A percentile compares a stretch with the other conserved stretches of the same genome.
Conservation (phyloP, 2,113 vertebrate species). For the Passer domesticus region DNA sequence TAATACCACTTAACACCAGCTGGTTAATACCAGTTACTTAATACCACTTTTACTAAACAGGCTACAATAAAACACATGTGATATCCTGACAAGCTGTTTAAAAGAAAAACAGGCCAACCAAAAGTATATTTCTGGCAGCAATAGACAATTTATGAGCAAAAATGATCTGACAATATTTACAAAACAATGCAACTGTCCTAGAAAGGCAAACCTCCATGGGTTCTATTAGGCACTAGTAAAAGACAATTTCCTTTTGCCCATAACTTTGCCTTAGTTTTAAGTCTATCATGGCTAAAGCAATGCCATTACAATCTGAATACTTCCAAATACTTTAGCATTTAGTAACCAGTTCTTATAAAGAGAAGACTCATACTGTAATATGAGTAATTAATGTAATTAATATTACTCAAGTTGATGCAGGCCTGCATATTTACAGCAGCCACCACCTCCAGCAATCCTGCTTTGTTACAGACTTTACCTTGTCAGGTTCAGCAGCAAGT, state of each 20-base stretch:
- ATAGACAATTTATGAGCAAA: not conserved
- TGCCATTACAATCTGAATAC: not conserved
- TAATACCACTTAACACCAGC: not conserved
- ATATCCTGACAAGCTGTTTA: not conserved
- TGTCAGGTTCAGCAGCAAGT: slow-evolving; percentile 91
- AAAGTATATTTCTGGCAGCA: not conserved
- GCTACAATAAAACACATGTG: not conserved
- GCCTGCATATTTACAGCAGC: not conserved
- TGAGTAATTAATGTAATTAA: not conserved
- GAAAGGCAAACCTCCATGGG: not conserved
- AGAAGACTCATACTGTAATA: not conserved
- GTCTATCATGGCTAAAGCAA: not conserved
- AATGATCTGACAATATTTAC: not conserved
- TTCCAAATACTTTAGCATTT: not conserved
- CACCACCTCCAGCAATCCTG: not conserved
- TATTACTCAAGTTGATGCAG: not conserved
- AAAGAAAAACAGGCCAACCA: not conserved
- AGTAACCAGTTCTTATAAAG: not conserved
- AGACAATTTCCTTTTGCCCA: not conserved
- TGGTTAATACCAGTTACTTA: not conserved
- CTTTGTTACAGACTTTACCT: slow-evolving; percentile 77
- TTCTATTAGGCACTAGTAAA: not conserved
- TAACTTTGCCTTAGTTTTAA: not conserved
- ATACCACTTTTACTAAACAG: not conserved
- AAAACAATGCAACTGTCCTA: not conserved